phyloP scores from a whole-genome alignment of 2,888 invertebrate genomes.

The Allygus modestus region DNA sequence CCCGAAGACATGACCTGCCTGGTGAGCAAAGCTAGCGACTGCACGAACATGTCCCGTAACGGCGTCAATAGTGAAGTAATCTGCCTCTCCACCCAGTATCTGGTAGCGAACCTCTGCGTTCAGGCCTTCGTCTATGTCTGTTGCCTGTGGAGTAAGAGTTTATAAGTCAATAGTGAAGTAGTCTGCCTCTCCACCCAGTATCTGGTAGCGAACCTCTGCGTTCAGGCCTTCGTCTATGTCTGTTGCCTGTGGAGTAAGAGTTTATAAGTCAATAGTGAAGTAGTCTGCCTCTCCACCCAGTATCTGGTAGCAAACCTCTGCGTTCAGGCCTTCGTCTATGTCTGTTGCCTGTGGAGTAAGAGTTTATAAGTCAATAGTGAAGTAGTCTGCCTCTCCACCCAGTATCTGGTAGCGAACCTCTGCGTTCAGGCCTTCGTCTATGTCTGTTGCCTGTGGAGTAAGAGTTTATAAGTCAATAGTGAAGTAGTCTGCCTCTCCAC shows the following conservation, averaged over 20 bases:
- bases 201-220: slow-evolving; percentile 88
- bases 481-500: slow-evolving; percentile 83
- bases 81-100: slow-evolving; percentile 81
- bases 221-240: slow-evolving; percentile 88
- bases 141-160: slow-evolving; percentile 80
- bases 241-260: slow-evolving; percentile 80
- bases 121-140: slow-evolving; percentile 85
- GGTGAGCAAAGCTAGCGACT: slow-evolving; percentile 82
- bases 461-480: slow-evolving; percentile 82
- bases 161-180: slow-evolving; percentile 85
- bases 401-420: slow-evolving; percentile 90
- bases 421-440: slow-evolving; percentile 85
- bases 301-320: slow-evolving; percentile 89
- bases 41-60: slow-evolving; percentile 86
- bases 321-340: slow-evolving; percentile 85
- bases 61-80: slow-evolving; percentile 89
- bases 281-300: slow-evolving; percentile 82
- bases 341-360: slow-evolving; percentile 81
- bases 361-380: slow-evolving; percentile 84
- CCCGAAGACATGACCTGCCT: slow-evolving; percentile 87
- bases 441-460: slow-evolving; percentile 83
- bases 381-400: slow-evolving; percentile 81
- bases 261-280: slow-evolving; percentile 83
- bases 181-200: slow-evolving; percentile 81
- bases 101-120: slow-evolving; percentile 90